These are phyloP conservation scores for Ianthella basta DNA, from an alignment of 37 sponge, comb jelly and placozoan species.

Conservation along the genomic window DNA sequence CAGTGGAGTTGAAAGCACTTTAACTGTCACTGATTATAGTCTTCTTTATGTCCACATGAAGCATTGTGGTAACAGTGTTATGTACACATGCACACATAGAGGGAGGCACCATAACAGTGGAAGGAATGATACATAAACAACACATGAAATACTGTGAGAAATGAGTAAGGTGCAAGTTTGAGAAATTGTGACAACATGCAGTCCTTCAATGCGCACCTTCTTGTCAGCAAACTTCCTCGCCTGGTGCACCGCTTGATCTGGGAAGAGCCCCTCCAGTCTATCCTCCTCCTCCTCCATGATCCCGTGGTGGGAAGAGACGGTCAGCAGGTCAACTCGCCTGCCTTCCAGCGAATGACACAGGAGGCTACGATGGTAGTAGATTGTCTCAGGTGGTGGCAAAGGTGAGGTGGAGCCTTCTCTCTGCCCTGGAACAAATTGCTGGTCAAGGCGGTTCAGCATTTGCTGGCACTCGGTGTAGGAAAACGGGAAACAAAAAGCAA, in stretches of 20 bases:
- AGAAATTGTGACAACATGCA: no score
- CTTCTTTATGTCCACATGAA: no score
- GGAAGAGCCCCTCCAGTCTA: slow-evolving; percentile 81
- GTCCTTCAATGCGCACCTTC: slow-evolving; percentile 58
- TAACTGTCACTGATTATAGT: no score
- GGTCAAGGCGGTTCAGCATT: slow-evolving; percentile 58
- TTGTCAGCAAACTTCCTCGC: slow-evolving; percentile 68
- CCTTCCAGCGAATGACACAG: slow-evolving; percentile 77
- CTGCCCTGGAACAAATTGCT: neutral
- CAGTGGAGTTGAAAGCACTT: no score
- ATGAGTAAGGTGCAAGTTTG: no score
- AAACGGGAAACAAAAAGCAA: slow-evolving; percentile 95
- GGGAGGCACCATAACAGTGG: no score
- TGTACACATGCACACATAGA: slow-evolving; percentile 15
- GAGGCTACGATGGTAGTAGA: slow-evolving; percentile 92
- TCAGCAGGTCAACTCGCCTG: slow-evolving; percentile 84
- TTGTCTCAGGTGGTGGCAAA: slow-evolving; percentile 20
- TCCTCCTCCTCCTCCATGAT: slow-evolving; percentile 72
- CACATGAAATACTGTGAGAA: no score
- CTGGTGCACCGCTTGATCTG: slow-evolving; percentile 49
- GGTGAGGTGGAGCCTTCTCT: neutral
- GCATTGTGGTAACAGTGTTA: neutral
- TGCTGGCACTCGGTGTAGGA: slow-evolving; percentile 88
- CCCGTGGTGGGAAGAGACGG: slow-evolving; percentile 82
- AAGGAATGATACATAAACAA: no score